phyloP scores from a whole-genome alignment of 2,113 vertebrate species.

The Cyprinodon variegatus region DNA sequence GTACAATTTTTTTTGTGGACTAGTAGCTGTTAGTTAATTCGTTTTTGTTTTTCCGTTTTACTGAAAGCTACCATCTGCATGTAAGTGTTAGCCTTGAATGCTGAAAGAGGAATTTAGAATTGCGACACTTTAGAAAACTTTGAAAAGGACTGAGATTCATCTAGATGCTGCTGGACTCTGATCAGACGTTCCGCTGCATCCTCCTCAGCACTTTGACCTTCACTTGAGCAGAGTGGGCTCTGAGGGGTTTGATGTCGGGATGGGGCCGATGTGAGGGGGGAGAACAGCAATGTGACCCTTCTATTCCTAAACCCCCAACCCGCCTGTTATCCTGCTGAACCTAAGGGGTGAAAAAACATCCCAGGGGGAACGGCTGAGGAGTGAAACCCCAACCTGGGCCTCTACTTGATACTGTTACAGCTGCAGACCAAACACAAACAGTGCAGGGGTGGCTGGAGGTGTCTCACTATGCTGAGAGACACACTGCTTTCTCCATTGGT shows the following conservation, averaged over 20 bases:
- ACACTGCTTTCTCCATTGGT: constrained; percentile 17
- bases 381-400: constrained; percentile 40
- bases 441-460: constrained; percentile 43
- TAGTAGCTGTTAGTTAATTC: too few species aligned
- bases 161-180: constrained; percentile 51
- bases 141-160: constrained; percentile 22
- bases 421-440: constrained; percentile 73
- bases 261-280: constrained; percentile 13
- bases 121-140: neutral
- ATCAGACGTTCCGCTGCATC: constrained; percentile 37
- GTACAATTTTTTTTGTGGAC: neutral
- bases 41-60: neutral
- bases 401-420: constrained; percentile 53
- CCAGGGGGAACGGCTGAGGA: constrained; percentile 27
- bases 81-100: neutral
- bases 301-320: neutral
- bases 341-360: constrained; percentile 19
- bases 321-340: neutral
- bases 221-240: constrained; percentile 32
- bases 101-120: neutral
- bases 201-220: constrained; percentile 69
- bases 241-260: constrained; percentile 53
- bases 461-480: constrained; percentile 48
- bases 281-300: constrained; percentile 25
- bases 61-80: neutral